Base-by-base conservation (phyloP, 1,140 invertebrate species). In the Heliothis virescens region DNA sequence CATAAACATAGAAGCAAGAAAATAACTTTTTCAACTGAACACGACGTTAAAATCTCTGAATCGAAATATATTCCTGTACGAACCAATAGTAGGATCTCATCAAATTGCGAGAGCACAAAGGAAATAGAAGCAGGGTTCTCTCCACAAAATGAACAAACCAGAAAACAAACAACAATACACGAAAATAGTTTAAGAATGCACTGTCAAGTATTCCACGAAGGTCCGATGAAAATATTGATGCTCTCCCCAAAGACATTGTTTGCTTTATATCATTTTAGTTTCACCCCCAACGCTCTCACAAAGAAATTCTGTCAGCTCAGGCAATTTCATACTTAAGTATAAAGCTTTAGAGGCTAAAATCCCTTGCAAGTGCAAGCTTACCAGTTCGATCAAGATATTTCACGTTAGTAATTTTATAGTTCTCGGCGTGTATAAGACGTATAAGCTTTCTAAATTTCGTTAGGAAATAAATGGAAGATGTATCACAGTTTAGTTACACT, bases 191-290 rank as follows among this genome's bases (percentile, higher is more conserved):
- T 29, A 53, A 71, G 67, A 29, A 71, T 62, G 29, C 16, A 48
- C 47, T 50, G n/a, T 67, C n/a, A 48, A 67, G 34, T 65, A 9
- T 47, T 41, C 34, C 34, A 41, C 50, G 50, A 52, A 53, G 48
- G 21, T 9, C 16, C 67, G 48, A 52, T 69, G 47, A 69, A 69
- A 69, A 29, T 69, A 52, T 69, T 52, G 48, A 21, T 52, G 16
- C 52, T 52, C 41, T 18, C 16, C 65, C 63, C n/a, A 12, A 69
- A 52, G n/a, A 69, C 48, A 69, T 26, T 69, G 48, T 69, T 71
- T 71, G 67, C 4, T 11, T 53, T 53, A 53, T 53, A 29, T 53
- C 47, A 53, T 71, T 71, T 71, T 29, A 71, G 50, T 71, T 71
- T 71, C 11, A 11, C 12, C 67, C 13, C 67, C 47, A 52, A 10